These are phyloP conservation scores for Diachasmimorpha longicaudata DNA, from an alignment of 1,140 invertebrate genomes.

Conservation along the genomic window DNA sequence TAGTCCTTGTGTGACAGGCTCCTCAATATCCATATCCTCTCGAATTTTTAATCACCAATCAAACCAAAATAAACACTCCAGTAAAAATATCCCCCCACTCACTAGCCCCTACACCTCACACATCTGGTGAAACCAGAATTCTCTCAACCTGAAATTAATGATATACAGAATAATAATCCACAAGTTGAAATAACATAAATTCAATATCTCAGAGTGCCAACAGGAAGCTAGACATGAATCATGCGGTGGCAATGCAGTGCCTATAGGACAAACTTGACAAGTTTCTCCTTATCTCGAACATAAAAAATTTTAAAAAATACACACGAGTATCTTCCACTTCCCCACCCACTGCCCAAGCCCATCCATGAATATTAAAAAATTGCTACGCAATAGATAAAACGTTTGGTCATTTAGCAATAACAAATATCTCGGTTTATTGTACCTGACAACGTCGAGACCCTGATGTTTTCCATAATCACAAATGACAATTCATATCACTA, in stretches of 20 bases:
- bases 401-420: background rate
- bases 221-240: background rate
- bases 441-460: no score
- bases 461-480: no score
- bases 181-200: background rate
- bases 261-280: background rate
- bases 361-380: background rate
- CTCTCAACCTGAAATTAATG: background rate
- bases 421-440: no score
- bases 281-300: background rate
- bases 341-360: background rate
- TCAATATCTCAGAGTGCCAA: background rate
- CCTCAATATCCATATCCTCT: conserved; percentile 68
- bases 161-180: background rate
- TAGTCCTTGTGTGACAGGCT: conserved; percentile 71
- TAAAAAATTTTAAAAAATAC: background rate
- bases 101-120: background rate
- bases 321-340: background rate
- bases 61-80: background rate
- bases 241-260: background rate
- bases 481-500: no score
- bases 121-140: background rate
- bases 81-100: no score
- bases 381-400: background rate
- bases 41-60: background rate